A percentile compares a stretch with the other conserved stretches of the same genome.
These are phyloP conservation scores for Morpho deidamia DNA, from an alignment of 2,888 invertebrate species.

Conservation along the genomic window DNA sequence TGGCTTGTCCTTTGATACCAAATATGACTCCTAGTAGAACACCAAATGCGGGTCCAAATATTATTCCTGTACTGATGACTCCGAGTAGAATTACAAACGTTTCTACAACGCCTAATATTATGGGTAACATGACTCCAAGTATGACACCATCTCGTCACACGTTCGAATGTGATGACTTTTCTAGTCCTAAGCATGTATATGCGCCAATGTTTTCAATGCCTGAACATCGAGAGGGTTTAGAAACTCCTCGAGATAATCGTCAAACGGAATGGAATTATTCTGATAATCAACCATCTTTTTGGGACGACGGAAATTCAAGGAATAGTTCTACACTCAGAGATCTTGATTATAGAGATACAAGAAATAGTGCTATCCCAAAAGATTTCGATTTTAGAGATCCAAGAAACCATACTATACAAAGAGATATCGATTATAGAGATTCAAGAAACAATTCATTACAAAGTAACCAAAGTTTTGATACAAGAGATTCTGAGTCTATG, in stretches of 20 bases:
- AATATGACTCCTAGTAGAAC: conserved; percentile 27
- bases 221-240: conserved; percentile 38
- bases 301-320: conserved; percentile 30
- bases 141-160: conserved; percentile 42
- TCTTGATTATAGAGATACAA: conserved; percentile 24
- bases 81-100: conserved; percentile 27
- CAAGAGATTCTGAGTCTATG: conserved; percentile 7
- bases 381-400: conserved; percentile 24
- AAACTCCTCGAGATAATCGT: conserved; percentile 23
- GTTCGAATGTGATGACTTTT: conserved; percentile 41
- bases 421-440: conserved; percentile 28
- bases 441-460: conserved; percentile 22
- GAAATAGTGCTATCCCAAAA: conserved; percentile 17
- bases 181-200: conserved; percentile 51
- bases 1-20: conserved; percentile 17
- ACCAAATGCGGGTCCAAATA: conserved; percentile 28
- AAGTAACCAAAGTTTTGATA: not conserved
- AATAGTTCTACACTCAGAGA: conserved; percentile 27
- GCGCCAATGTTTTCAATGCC: conserved; percentile 42
- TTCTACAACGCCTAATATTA: conserved; percentile 21
- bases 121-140: conserved; percentile 31
- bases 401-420: conserved; percentile 22
- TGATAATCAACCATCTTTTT: conserved; percentile 6
- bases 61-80: conserved; percentile 22
- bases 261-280: conserved; percentile 11